Conservation (phyloP, 2,113 vertebrate species). For the Syngnathus scovelli region DNA sequence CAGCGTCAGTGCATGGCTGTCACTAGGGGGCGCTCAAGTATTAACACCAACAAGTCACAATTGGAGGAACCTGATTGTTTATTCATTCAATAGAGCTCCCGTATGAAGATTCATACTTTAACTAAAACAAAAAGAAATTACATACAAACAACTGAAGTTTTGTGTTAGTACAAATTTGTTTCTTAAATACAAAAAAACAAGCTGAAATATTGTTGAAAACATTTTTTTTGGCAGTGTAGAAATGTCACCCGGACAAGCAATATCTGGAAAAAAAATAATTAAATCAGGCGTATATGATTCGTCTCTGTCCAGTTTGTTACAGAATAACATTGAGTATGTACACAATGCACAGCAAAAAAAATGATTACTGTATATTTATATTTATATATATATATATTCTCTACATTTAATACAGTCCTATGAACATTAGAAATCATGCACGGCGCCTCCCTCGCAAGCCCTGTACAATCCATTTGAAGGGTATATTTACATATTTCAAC, state of each 20-base stretch:
- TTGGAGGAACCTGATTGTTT: conserved; percentile 59
- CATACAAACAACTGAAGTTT: conserved; percentile 58
- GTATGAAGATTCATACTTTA: conserved; percentile 56
- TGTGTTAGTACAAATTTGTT: conserved; percentile 71
- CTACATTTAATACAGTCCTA: conserved; percentile 74
- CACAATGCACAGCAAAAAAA: conserved; percentile 74
- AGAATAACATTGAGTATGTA: conserved; percentile 45
- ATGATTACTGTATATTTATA: neutral
- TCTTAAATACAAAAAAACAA: conserved; percentile 73
- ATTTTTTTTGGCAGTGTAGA: conserved; percentile 60
- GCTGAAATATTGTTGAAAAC: conserved; percentile 75
- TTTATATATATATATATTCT: conserved; percentile 51
- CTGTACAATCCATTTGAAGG: conserved; percentile 63
- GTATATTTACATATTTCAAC: conserved; percentile 95
- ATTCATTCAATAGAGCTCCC: conserved; percentile 67
- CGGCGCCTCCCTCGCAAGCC: conserved; percentile 66
- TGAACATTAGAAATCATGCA: conserved; percentile 73
- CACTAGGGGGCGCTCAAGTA: conserved; percentile 70
- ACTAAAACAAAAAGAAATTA: conserved; percentile 57
- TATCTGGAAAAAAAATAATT: neutral
- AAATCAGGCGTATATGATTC: conserved; percentile 28
- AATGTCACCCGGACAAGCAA: neutral
- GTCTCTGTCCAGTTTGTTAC: conserved; percentile 43
- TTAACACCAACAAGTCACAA: neutral
- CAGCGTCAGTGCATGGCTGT: conserved; percentile 4